Evolutionary conservation across 2,113 vertebrate species (phyloP).

Genomic region (Blennius ocellaris): DNA sequence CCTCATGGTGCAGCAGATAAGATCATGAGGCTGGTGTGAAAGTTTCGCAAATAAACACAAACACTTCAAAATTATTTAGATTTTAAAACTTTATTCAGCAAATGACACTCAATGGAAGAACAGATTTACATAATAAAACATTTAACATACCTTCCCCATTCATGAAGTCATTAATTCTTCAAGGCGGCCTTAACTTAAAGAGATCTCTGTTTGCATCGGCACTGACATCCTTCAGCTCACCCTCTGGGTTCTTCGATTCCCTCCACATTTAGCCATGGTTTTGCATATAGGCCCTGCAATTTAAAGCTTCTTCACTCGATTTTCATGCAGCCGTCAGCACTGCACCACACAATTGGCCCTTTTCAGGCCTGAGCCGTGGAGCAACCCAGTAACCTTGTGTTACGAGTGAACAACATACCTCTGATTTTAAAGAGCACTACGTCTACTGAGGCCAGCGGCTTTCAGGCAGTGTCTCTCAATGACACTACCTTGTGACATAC

Average conservation of each 20-base stretch:
- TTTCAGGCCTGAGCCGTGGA: slow-evolving; percentile 44
- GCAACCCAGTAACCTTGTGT: slow-evolving; percentile 50
- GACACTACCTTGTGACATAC: slow-evolving; percentile 57
- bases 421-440: slow-evolving; percentile 48
- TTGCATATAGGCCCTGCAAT: slow-evolving; percentile 17
- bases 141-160: slow-evolving; percentile 5
- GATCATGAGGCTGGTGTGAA: no score
- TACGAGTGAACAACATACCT: slow-evolving; percentile 52
- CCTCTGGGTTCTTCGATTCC: slow-evolving; percentile 6
- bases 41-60: slow-evolving; percentile 14
- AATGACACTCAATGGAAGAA: neutral
- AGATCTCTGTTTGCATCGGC: neutral
- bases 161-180: neutral
- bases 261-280: slow-evolving; percentile 30
- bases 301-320: slow-evolving; percentile 38
- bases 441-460: slow-evolving; percentile 38
- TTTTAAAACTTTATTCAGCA: slow-evolving; percentile 48
- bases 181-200: neutral
- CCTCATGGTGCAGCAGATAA: no score
- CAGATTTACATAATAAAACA: slow-evolving; percentile 2
- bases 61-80: slow-evolving; percentile 11
- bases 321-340: slow-evolving; percentile 42
- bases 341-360: slow-evolving; percentile 51
- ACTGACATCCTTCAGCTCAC: neutral
- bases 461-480: slow-evolving; percentile 38